Evolutionary conservation across 2,888 invertebrate species (phyloP), one percentile per base, ranked within the genome.

Genomic region (Hirudinaria manillensis): DNA sequence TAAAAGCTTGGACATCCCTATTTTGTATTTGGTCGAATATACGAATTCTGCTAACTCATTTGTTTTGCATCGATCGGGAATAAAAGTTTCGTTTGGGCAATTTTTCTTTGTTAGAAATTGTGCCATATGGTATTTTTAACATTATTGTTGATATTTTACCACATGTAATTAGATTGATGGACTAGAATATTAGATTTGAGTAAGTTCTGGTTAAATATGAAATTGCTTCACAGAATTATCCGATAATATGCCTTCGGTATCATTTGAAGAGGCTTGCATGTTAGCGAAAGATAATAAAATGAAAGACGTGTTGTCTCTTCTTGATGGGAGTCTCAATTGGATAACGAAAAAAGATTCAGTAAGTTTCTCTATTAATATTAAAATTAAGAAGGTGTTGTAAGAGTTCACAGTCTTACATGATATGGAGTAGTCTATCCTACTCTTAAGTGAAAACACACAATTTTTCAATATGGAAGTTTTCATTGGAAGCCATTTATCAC

Each of bases 231-330:
- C 61, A 61, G 29, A 61, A 4, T 29, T 27, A 61, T 10, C 29
- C 10, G 6, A 24, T 2, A 61, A 29, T 16, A 24, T 29, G 61
- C 61, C 61, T 16, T 29, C 24, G 29, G 24, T 61, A n/a, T 16
- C 24, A 10, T 61, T 61, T 29, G 61, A 29, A 10, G 61, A 61
- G 13, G 61, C 61, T 29, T 61, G 61, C 24, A 61, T 61, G 61
- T 10, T 61, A 10, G 61, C 61, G 19, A 61, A 61, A 61, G 61
- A 61, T 61, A 29, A 29, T 29, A 61, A 61, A 61, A 29, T 29
- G 61, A n/a, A n/a, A 61, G 61, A 61, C 24, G 61, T 61, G 7
- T 61, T 61, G 29, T 61, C 61, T 61, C 29, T 61, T 10, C 24
- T 61, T 61, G 61, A 61, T 61, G 61, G 29, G 19, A 61, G 29